phyloP scores from a whole-genome alignment of 2,888 invertebrate species.

The Leptopilina myrica region DNA sequence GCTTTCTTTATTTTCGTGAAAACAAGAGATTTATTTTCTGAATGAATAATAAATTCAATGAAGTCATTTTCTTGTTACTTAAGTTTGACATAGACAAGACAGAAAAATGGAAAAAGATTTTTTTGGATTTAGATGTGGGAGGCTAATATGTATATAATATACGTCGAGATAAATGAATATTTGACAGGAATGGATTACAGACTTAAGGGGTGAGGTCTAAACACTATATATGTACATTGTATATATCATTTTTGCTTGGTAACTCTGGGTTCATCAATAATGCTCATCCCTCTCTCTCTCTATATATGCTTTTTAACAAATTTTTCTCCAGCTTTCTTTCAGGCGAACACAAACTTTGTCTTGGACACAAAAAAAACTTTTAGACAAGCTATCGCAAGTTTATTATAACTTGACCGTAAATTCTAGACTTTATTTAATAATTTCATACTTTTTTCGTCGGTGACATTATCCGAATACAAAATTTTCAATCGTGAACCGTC shows the following conservation, averaged over 20 bases:
- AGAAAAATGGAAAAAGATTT: not conserved
- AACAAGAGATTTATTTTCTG: not conserved
- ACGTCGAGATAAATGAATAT: constrained; percentile 18
- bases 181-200: constrained; percentile 21
- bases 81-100: not conserved
- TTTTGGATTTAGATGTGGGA: not conserved
- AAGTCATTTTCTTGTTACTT: not conserved
- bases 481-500: too few relatives aligned
- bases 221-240: not conserved
- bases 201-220: not conserved
- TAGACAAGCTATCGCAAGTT: too few relatives aligned
- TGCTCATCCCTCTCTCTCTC: not conserved
- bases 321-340: too few relatives aligned
- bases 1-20: too few relatives aligned
- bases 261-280: constrained; percentile 24
- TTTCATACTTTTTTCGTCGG: too few relatives aligned
- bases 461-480: too few relatives aligned
- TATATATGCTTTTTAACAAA: too few relatives aligned
- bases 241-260: constrained; percentile 28
- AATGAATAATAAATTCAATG: not conserved
- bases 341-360: too few relatives aligned
- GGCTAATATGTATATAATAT: constrained; percentile 31
- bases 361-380: too few relatives aligned
- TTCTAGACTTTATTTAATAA: too few relatives aligned
- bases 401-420: too few relatives aligned